phyloP scores from a whole-genome alignment of 2,113 vertebrate species.

The Falco punctatus region DNA sequence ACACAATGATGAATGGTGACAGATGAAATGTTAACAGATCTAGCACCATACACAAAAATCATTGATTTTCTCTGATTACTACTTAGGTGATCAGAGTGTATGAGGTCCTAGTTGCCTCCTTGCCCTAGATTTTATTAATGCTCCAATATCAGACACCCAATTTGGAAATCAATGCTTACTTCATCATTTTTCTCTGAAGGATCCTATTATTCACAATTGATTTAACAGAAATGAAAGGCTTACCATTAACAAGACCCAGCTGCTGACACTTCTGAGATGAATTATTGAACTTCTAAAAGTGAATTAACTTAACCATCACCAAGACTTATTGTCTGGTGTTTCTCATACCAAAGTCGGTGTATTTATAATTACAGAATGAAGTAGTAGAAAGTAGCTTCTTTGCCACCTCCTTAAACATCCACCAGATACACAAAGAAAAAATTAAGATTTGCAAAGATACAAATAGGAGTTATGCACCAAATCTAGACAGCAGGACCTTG shows the following conservation, averaged over 20 bases:
- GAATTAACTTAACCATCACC: slow-evolving; percentile 82
- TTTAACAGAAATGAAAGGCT: slow-evolving; percentile 84
- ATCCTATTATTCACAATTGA: slow-evolving; percentile 86
- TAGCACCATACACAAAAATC: slow-evolving; percentile 67
- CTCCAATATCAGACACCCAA: slow-evolving; percentile 78
- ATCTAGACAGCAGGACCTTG: neutral
- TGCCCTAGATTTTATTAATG: slow-evolving; percentile 80
- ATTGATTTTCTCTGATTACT: slow-evolving; percentile 78
- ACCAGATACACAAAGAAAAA: slow-evolving; percentile 23
- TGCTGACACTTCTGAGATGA: slow-evolving; percentile 80
- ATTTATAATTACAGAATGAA: slow-evolving; percentile 75
- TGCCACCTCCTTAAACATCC: neutral
- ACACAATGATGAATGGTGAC: slow-evolving; percentile 63
- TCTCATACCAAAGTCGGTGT: slow-evolving; percentile 64
- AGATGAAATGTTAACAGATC: slow-evolving; percentile 72
- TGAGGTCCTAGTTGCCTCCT: slow-evolving; percentile 75
- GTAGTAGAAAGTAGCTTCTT: slow-evolving; percentile 16
- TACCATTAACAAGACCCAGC: slow-evolving; percentile 81
- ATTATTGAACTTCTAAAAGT: slow-evolving; percentile 83
- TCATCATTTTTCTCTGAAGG: slow-evolving; percentile 83
- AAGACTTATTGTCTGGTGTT: slow-evolving; percentile 76
- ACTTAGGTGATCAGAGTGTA: slow-evolving; percentile 71
- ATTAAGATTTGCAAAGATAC: neutral
- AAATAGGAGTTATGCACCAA: neutral
- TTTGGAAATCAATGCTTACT: slow-evolving; percentile 86